Base-by-base conservation (phyloP, 2,113 vertebrate genomes). In the Oreochromis tanganicae region DNA sequence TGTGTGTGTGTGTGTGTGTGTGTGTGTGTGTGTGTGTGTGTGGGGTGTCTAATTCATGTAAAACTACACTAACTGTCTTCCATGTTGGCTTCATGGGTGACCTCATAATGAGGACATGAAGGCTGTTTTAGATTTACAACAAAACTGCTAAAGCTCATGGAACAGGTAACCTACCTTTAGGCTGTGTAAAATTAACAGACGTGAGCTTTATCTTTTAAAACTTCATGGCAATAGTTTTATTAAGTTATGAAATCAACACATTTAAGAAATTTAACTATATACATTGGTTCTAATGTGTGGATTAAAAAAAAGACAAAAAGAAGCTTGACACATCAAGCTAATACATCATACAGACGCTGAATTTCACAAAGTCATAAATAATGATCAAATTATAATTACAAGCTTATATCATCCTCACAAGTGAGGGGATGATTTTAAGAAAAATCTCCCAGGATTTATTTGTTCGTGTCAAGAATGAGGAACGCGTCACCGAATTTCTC, bases 181-280 rank as follows among this genome's bases (percentile, higher is more conserved):
- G 41, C 21, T 48, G 71, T 48, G 71, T 11, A 32, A 78, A 78
- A 50, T 48, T n/a, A 12, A 78, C 24, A 50, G 43, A 50, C 24
- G 6, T 32, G 43, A 27, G 19, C 66, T 6, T 55, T 3, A n/a
- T 73, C 2, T 38, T 88, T 17, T 83, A 89, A 91, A 94, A 94
- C 88, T 88, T 56, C 92, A 91, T 90, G 93, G 84, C 83, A 95
- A 91, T 87, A 81, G 80, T 92, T 94, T 95, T 94, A 95, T 94
- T 95, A 93, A 94, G 87, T 95, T 94, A 95, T 80, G 93, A 95
- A 95, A 94, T 92, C 93, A 94, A 91, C 88, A 94, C 88, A 92
- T 93, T 94, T 93, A 94, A 84, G 88, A 94, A 95, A 95, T 87
- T 52, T n/a, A 75, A 85, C 89, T 94, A 94, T 95, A 71, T 94